phyloP scores from a whole-genome alignment of 1,140 invertebrate genomes.

The Drepana arcuata region DNA sequence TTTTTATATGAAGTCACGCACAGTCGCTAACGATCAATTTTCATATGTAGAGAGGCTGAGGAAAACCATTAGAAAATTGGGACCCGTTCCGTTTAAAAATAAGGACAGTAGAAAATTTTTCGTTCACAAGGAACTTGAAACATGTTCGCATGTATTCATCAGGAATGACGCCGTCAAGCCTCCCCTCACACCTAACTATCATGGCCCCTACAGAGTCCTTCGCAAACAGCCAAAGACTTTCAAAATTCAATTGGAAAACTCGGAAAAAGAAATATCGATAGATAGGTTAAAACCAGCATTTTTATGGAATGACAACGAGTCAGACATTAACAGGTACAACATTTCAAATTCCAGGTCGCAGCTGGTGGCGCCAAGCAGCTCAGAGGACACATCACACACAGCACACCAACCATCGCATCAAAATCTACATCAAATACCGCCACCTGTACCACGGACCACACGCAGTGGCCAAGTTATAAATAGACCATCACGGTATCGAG shows the following conservation, averaged over 20 bases:
- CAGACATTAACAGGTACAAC: too few species aligned
- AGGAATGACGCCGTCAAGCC: background rate
- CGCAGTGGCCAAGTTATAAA: too few species aligned
- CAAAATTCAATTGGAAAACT: background rate
- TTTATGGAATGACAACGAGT: too few species aligned
- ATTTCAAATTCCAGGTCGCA: too few species aligned
- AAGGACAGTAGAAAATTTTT: background rate
- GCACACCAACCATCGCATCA: too few species aligned
- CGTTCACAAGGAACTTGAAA: background rate
- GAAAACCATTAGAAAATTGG: background rate
- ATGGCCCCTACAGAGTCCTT: background rate
- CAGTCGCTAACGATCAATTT: background rate
- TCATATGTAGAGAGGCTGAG: background rate
- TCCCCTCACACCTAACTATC: too few species aligned
- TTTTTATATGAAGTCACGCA: background rate
- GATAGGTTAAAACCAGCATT: constrained; percentile 1
- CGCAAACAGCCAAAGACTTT: background rate
- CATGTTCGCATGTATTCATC: background rate
- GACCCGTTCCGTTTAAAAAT: background rate
- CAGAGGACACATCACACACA: too few species aligned
- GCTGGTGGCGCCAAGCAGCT: too few species aligned
- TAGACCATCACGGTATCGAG: too few species aligned
- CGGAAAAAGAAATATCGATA: background rate
- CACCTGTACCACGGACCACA: too few species aligned
- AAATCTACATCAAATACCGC: too few species aligned